Percentiles rank a stretch among this genome's conserved stretches.
Evolutionary conservation across 1,140 invertebrate genomes (phyloP).

Genomic region (Bicyclus anynana): DNA sequence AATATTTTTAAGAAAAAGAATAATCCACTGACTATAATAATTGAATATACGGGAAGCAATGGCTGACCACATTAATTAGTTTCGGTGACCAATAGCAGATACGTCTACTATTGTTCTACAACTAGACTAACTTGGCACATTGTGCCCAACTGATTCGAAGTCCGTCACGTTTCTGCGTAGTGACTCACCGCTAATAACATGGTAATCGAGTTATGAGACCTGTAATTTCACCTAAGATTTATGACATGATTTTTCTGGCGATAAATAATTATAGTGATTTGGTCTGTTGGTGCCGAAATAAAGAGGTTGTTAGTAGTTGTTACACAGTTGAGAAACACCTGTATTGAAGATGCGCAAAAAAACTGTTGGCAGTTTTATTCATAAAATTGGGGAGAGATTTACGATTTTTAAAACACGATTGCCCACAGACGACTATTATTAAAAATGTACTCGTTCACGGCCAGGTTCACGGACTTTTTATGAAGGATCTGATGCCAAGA

Average conservation of each 20-base stretch:
- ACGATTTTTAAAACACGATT: background rate
- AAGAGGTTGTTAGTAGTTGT: conserved; percentile 32
- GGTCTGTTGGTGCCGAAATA: conserved; percentile 48
- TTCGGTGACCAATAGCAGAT: too few relatives aligned
- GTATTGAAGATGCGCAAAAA: background rate
- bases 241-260: conserved; percentile 45
- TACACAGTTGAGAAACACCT: conserved; percentile 1
- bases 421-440: too few relatives aligned
- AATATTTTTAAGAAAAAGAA: too few relatives aligned
- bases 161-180: background rate
- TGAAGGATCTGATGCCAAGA: too few relatives aligned
- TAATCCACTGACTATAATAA: too few relatives aligned
- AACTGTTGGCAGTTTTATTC: background rate
- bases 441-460: too few relatives aligned
- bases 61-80: too few relatives aligned
- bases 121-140: too few relatives aligned
- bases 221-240: conserved; percentile 59
- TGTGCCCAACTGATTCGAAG: background rate
- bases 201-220: conserved; percentile 42
- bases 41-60: too few relatives aligned
- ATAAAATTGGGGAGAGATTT: background rate
- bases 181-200: conserved; percentile 52
- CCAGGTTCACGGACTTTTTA: too few relatives aligned
- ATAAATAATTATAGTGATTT: conserved; percentile 61
- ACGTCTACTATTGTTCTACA: too few relatives aligned